Percentiles rank a stretch among this genome's conserved stretches.
Evolutionary conservation across 2,888 invertebrate genomes (phyloP).

Genomic region (Cheilosia scutellata): DNA sequence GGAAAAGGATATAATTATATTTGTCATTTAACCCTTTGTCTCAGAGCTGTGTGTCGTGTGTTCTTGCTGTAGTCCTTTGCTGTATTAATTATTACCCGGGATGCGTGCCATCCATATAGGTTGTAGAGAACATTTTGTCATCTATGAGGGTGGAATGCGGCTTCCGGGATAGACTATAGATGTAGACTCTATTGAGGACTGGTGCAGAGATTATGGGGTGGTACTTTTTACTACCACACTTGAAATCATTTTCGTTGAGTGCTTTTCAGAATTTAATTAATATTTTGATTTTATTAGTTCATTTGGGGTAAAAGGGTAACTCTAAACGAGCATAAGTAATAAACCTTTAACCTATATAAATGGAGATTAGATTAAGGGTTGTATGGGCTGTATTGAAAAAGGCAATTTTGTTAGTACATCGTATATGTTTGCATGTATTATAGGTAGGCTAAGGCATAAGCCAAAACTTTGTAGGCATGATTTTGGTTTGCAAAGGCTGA

Average conservation of each 20-base stretch:
- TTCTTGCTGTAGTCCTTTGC: slow-evolving; percentile 43
- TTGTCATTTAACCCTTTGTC: slow-evolving; percentile 73
- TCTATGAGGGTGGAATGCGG: slow-evolving; percentile 12
- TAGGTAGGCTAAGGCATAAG: too few species aligned
- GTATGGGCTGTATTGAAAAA: neutral
- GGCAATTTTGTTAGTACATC: too few species aligned
- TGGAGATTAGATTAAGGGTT: neutral
- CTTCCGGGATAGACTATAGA: slow-evolving; percentile 31
- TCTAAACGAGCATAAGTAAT: slow-evolving; percentile 36
- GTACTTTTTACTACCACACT: slow-evolving; percentile 49
- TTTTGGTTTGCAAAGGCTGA: too few species aligned
- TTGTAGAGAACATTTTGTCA: slow-evolving; percentile 18
- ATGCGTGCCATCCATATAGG: slow-evolving; percentile 46
- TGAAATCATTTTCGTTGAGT: slow-evolving; percentile 61
- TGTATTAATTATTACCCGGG: slow-evolving; percentile 67
- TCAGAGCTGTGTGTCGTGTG: neutral
- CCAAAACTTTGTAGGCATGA: too few species aligned
- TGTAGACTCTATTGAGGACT: slow-evolving; percentile 22
- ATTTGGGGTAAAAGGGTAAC: slow-evolving; percentile 10
- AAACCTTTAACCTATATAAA: slow-evolving; percentile 34
- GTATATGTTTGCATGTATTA: too few species aligned
- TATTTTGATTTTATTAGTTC: slow-evolving; percentile 66
- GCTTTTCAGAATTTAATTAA: slow-evolving; percentile 73
- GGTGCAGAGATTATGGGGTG: slow-evolving; percentile 29
- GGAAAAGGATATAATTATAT: slow-evolving; percentile 74